Evolutionary conservation across 2,797 vertebrate species (phyloP), one percentile per base, ranked within the genome.

Genomic region (Gobionotothen gibberifrons): DNA sequence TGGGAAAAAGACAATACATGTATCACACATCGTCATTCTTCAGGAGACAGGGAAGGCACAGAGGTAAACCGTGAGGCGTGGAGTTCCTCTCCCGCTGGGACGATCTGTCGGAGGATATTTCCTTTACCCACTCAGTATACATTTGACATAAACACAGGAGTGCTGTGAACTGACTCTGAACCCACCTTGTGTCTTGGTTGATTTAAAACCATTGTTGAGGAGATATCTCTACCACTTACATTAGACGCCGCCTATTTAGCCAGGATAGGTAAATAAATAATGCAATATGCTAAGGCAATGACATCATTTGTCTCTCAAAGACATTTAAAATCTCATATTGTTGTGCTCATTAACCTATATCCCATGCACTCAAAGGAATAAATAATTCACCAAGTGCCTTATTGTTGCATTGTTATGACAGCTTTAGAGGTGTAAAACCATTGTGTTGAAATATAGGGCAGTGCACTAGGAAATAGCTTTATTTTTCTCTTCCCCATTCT

Each of bases 361-460:
- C 67, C 52, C 74, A 74, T 79, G 77, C 72, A 29, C 55, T 47
- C 32, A 13, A 22, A 29, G 70, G 83, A 83, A 87, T 85, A 69
- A 85, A 86, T 86, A 74, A 88, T 78, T 82, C 59, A 69, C 74
- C 16, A 75, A 79, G 91, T 91, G 92, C 91, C 89, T 92, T 83
- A 77, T 64, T 83, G 78, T 77, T 81, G 78, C 51, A 63, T 73
- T 75, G 64, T 56, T 70, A 43, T 78, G 81, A 81, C 79, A 84
- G 57, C 52, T 86, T 82, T 78, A 79, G 43, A 79, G 79, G 60
- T 69, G 78, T 64, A 67, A 46, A 60, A 19, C 59, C 68, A 42
- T 59, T 70, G 69, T 58, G 69, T 66, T 72, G 69, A 83, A 78
- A 77, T 77, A 51, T 46, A 53, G 67, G 53, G 11, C 58, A 69